Conservation (phyloP, 2,113 vertebrate species). For the Pseudorasbora parva region DNA sequence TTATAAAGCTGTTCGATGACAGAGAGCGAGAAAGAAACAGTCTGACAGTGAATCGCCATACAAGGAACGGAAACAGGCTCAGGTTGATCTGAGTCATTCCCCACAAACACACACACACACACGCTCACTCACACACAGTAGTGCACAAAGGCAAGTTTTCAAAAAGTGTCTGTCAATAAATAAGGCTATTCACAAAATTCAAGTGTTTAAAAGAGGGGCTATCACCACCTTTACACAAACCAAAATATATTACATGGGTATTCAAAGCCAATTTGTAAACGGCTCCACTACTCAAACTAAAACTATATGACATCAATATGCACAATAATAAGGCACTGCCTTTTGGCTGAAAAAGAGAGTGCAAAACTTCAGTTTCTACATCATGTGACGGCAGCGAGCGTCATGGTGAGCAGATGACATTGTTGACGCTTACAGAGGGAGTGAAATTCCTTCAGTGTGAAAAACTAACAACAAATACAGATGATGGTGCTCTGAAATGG, state of each 20-base stretch:
- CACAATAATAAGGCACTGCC: constrained; percentile 46
- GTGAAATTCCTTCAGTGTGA: constrained; percentile 8
- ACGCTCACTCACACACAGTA: constrained; percentile 50
- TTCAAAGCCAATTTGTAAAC: not conserved
- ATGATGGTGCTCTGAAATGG: not conserved
- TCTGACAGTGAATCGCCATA: constrained; percentile 72
- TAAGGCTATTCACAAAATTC: constrained; percentile 59
- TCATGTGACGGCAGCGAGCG: not conserved
- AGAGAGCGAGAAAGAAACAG: constrained; percentile 36
- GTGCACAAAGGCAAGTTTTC: constrained; percentile 41
- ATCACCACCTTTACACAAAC: constrained; percentile 50
- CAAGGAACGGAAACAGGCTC: constrained; percentile 79
- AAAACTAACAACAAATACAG: not conserved
- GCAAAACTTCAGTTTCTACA: not conserved
- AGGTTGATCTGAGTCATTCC: constrained; percentile 72
- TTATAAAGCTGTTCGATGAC: constrained; percentile 35
- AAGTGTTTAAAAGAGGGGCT: constrained; percentile 58
- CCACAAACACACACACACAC: constrained; percentile 29
- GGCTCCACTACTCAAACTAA: not conserved
- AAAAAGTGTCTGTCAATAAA: constrained; percentile 62
- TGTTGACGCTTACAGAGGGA: not conserved
- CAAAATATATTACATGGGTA: constrained; percentile 50
- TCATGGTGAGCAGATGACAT: not conserved
- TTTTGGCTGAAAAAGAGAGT: constrained; percentile 23
- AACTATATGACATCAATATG: not conserved